phyloP scores from a whole-genome alignment of 2,113 vertebrate genomes.

The Aplodontia rufa region DNA sequence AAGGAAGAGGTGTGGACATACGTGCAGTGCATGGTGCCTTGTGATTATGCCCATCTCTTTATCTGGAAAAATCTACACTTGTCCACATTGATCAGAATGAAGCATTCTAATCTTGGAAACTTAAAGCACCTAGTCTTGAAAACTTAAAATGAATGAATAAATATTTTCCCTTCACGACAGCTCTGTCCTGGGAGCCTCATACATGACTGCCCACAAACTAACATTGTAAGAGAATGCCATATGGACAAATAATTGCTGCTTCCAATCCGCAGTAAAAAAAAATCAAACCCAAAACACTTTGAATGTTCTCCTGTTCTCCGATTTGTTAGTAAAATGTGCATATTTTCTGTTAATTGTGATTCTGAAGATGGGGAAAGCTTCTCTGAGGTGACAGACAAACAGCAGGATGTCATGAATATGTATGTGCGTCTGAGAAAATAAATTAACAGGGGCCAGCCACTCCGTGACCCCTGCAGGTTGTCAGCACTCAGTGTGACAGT shows the following conservation, averaged over 20 bases:
- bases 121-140: background rate
- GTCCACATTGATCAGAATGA: background rate
- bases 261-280: conserved; percentile 49
- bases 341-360: conserved; percentile 87
- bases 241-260: conserved; percentile 67
- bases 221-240: background rate
- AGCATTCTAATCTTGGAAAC: background rate
- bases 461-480: conserved; percentile 96
- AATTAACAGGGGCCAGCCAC: conserved; percentile 96
- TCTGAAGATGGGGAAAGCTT: conserved; percentile 81
- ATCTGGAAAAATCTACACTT: background rate
- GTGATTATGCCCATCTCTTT: background rate
- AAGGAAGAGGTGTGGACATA: background rate
- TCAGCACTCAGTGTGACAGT: conserved; percentile 94
- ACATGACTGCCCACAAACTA: background rate
- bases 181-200: background rate
- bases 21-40: fast-evolving
- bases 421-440: conserved; percentile 95
- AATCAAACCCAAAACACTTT: conserved; percentile 70
- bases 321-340: conserved; percentile 77
- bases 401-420: conserved; percentile 98
- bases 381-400: conserved; percentile 96
- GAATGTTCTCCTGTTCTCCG: conserved; percentile 16
- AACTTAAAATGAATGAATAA: background rate
- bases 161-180: background rate